Percentiles rank a stretch among this genome's conserved stretches.
These are phyloP conservation scores for Automeris io DNA, from an alignment of 2,888 invertebrate genomes.

Conservation along the genomic window DNA sequence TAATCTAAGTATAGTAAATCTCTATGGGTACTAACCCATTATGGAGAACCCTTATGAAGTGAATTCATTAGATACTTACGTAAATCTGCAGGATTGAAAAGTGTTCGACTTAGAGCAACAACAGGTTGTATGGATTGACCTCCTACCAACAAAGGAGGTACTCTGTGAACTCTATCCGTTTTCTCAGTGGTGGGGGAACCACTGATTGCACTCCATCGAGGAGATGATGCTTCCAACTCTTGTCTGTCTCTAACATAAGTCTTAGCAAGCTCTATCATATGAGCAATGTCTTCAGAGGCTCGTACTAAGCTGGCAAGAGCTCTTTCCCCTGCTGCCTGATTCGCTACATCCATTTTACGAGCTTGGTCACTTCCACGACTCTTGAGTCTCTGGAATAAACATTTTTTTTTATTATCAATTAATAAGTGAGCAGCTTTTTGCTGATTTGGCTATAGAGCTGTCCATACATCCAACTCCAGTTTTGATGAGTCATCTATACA, in stretches of 20 bases:
- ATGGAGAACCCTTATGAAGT: too few species aligned
- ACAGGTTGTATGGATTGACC: conserved; percentile 63
- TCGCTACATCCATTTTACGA: conserved; percentile 40
- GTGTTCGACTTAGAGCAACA: conserved; percentile 51
- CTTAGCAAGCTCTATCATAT: conserved; percentile 46
- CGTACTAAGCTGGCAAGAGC: conserved; percentile 50
- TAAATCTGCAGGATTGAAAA: conserved; percentile 38
- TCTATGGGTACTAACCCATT: too few species aligned
- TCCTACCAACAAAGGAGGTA: conserved; percentile 55
- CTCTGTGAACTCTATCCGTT: conserved; percentile 48
- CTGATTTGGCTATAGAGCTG: too few species aligned
- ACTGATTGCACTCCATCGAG: conserved; percentile 50
- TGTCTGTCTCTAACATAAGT: conserved; percentile 39
- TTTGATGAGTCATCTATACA: too few species aligned
- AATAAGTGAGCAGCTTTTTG: neutral
- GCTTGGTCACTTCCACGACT: conserved; percentile 44
- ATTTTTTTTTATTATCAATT: neutral
- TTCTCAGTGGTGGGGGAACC: conserved; percentile 31
- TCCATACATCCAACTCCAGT: too few species aligned
- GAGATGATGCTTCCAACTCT: conserved; percentile 36
- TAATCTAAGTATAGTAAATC: too few species aligned
- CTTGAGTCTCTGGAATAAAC: conserved; percentile 39
- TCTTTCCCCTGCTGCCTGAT: conserved; percentile 49
- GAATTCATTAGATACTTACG: conserved; percentile 27
- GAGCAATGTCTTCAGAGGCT: conserved; percentile 51